phyloP scores from a whole-genome alignment of 2,113 vertebrate species.

The Macrotis lagotis region DNA sequence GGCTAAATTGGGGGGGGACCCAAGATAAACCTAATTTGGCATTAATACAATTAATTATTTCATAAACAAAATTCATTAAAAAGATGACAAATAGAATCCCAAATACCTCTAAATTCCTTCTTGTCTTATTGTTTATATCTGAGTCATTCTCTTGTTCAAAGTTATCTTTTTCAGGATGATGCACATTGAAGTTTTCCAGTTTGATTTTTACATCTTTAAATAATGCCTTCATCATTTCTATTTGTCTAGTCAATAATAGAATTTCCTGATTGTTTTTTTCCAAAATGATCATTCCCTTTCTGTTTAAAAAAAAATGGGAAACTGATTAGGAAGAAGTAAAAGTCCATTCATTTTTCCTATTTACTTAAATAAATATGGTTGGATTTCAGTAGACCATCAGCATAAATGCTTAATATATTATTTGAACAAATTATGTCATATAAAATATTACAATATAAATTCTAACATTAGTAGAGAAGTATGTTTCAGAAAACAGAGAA shows the following conservation, averaged over 20 bases:
- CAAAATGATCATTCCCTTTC: conserved; percentile 64
- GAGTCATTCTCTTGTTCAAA: not conserved
- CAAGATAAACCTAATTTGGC: not conserved
- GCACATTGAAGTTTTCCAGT: not conserved
- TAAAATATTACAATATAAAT: not conserved
- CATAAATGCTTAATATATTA: fast-evolving
- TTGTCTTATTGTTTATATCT: conserved; percentile 41
- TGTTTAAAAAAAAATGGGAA: conserved; percentile 28
- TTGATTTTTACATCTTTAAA: conserved; percentile 35
- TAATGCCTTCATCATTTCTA: conserved; percentile 58
- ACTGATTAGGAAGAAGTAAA: not conserved
- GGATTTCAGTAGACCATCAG: not conserved
- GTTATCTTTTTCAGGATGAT: fast-evolving
- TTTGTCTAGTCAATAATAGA: conserved; percentile 60
- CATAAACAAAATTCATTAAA: fast-evolving
- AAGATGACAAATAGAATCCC: not conserved
- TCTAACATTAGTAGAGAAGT: not conserved
- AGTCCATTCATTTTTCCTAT: not conserved
- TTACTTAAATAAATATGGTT: not conserved
- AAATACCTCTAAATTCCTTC: too few relatives aligned
- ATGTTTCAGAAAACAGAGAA: too few relatives aligned
- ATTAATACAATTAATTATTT: not conserved
- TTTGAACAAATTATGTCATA: not conserved
- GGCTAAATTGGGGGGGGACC: not conserved
- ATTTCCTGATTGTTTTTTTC: conserved; percentile 70